A percentile compares a stretch with the other conserved stretches of the same genome.
phyloP scores from a whole-genome alignment of 35 echinoderm and acorn worm genomes.

The Strongylocentrotus purpuratus region DNA sequence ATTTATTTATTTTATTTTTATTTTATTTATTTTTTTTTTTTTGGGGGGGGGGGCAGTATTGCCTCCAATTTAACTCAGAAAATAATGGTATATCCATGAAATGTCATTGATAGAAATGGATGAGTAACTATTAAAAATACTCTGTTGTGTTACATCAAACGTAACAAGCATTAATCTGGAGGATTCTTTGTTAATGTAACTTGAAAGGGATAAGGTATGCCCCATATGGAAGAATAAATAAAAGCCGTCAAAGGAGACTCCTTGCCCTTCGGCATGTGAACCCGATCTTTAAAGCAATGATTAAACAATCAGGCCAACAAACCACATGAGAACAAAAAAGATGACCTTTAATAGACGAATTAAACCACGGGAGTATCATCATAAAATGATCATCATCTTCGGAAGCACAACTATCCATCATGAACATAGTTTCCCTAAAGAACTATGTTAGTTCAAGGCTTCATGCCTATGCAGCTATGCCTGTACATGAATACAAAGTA shows the following conservation, averaged over 20 bases:
- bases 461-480: background rate
- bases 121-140: too few relatives aligned
- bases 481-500: background rate
- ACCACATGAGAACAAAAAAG: background rate
- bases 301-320: background rate
- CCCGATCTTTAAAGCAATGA: background rate
- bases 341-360: background rate
- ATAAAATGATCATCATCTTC: background rate
- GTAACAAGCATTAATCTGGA: too few relatives aligned
- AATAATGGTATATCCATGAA: too few relatives aligned
- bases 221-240: background rate
- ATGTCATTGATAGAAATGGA: too few relatives aligned
- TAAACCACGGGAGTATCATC: background rate
- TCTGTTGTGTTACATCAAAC: too few relatives aligned
- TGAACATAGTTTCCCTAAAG: background rate
- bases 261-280: background rate
- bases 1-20: too few relatives aligned
- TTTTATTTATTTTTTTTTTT: too few relatives aligned
- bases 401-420: background rate
- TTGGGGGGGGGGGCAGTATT: too few relatives aligned
- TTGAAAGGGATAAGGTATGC: background rate
- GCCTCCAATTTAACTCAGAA: too few relatives aligned
- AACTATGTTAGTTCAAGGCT: background rate
- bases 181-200: background rate
- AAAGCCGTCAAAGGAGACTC: background rate